These are phyloP conservation scores for Nemoura dubitans DNA, from an alignment of 2,888 invertebrate species.

Conservation along the genomic window DNA sequence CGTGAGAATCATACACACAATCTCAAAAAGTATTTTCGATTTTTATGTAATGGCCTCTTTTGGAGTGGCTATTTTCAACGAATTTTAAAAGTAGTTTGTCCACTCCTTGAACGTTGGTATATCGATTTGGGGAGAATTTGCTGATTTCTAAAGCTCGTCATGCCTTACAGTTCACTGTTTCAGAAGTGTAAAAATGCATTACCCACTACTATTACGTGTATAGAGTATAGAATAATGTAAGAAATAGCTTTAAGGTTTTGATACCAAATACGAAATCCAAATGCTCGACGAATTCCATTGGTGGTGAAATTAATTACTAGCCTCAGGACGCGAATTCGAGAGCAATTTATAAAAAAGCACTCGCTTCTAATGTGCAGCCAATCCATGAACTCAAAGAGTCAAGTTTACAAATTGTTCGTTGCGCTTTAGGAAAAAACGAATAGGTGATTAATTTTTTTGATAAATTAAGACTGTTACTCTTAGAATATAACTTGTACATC, in stretches of 20 bases:
- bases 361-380: neutral
- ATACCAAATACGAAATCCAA: neutral
- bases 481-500: conserved; percentile 20
- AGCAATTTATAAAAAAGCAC: neutral
- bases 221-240: neutral
- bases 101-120: neutral
- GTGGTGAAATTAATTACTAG: neutral
- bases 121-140: neutral
- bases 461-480: conserved; percentile 33
- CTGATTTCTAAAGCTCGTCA: neutral
- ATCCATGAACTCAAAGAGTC: neutral
- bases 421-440: neutral
- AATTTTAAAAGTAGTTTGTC: neutral
- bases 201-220: neutral
- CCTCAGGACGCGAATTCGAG: neutral
- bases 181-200: neutral
- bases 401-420: neutral
- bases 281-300: neutral
- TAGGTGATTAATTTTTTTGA: conserved; percentile 27
- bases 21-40: neutral
- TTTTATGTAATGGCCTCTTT: neutral
- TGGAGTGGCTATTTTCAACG: neutral
- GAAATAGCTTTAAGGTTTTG: neutral
- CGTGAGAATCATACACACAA: neutral
- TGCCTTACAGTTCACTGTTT: neutral